Evolutionary conservation across 2,888 invertebrate species (phyloP).

Genomic region (Zaprionus obscuricornis): DNA sequence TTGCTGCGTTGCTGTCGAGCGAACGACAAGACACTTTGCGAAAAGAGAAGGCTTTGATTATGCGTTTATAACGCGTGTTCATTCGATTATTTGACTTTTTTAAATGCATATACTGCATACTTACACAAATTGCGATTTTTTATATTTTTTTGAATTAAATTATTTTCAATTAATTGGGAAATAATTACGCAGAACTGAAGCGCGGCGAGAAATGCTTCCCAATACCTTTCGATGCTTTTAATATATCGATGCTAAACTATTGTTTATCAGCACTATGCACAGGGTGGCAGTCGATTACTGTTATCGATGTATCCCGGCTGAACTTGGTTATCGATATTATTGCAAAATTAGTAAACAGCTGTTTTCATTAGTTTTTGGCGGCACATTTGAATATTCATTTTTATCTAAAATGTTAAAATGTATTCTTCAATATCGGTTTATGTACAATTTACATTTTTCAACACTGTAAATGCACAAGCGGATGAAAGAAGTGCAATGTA

Average conservation of each 20-base stretch:
- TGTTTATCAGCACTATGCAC: conserved; percentile 37
- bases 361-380: conserved; percentile 1
- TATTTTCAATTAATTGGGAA: conserved; percentile 49
- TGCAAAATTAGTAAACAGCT: no score
- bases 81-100: conserved; percentile 14
- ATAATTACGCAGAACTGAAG: conserved; percentile 66
- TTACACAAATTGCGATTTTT: conserved; percentile 51
- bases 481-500: conserved; percentile 27
- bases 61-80: conserved; percentile 21
- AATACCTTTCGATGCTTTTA: conserved; percentile 43
- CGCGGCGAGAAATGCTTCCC: conserved; percentile 62
- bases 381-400: conserved; percentile 16
- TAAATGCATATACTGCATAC: conserved; percentile 44
- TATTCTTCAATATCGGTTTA: neutral
- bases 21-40: conserved; percentile 43
- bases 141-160: conserved; percentile 28
- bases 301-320: conserved; percentile 22
- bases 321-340: conserved; percentile 1
- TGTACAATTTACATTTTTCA: conserved; percentile 9
- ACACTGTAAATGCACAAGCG: conserved; percentile 18
- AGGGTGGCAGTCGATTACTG: neutral
- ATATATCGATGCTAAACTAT: conserved; percentile 37
- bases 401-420: no score
- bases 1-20: conserved; percentile 46
- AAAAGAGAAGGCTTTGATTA: conserved; percentile 26